A percentile compares a stretch with the other conserved stretches of the same genome.
phyloP scores from a whole-genome alignment of 2,797 vertebrate genomes.

The Pipistrellus kuhlii region DNA sequence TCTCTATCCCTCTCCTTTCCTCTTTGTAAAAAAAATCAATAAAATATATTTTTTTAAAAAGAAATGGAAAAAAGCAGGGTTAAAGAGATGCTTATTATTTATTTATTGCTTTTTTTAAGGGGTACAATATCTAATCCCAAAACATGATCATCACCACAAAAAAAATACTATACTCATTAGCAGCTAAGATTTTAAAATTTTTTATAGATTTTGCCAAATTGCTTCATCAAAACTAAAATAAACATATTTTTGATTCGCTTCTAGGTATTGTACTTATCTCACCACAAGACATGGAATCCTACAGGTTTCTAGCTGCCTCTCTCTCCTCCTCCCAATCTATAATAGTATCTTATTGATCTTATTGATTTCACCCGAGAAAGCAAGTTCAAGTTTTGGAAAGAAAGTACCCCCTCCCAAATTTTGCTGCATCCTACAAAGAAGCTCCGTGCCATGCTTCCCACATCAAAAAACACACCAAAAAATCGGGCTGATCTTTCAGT shows the following conservation, averaged over 20 bases:
- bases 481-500: background rate
- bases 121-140: background rate
- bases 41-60: background rate
- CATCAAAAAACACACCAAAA: background rate
- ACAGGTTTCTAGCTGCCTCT: background rate
- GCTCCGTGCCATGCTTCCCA: background rate
- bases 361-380: background rate
- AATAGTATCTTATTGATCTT: background rate
- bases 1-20: too few relatives aligned
- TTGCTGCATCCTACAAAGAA: background rate
- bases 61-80: background rate
- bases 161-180: background rate
- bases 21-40: too few relatives aligned
- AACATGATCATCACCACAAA: background rate
- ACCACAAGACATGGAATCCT: background rate
- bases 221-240: background rate
- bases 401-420: background rate
- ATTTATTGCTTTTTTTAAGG: background rate
- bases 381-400: conserved; percentile 20
- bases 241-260: background rate
- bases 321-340: background rate
- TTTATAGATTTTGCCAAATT: conserved; percentile 8
- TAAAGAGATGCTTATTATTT: background rate
- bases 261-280: background rate
- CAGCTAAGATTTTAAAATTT: background rate